Percentiles rank a stretch among this genome's conserved stretches.
These are phyloP conservation scores for Tricholaema leucomelas DNA, from an alignment of 2,113 vertebrate genomes.

Conservation along the genomic window DNA sequence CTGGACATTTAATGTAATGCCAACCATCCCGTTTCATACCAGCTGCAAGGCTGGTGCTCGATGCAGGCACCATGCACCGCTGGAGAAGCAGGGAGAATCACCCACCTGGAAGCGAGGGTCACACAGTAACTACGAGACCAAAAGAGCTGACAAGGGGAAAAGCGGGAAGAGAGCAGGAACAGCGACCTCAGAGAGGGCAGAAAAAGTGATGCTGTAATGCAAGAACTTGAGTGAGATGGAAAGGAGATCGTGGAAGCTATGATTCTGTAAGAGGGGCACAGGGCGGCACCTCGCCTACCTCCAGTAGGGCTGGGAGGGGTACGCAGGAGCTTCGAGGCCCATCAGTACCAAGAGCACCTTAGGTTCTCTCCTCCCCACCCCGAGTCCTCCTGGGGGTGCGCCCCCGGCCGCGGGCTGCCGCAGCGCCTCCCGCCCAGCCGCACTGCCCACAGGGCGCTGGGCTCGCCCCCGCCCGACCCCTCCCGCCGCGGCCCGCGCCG, in stretches of 20 bases:
- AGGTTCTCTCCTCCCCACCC: background rate
- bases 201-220: background rate
- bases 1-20: background rate
- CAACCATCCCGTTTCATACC: fast-evolving
- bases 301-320: background rate
- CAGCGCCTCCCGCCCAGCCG: background rate
- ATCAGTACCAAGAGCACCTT: too few relatives aligned
- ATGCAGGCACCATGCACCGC: fast-evolving
- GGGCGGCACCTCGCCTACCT: too few relatives aligned
- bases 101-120: fast-evolving
- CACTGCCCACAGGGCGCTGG: too few relatives aligned
- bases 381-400: background rate
- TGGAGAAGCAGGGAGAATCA: background rate
- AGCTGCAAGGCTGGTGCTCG: background rate
- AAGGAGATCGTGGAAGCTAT: fast-evolving
- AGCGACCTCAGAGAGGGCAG: background rate
- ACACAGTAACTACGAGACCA: fast-evolving
- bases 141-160: background rate
- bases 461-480: background rate
- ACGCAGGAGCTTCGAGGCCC: background rate
- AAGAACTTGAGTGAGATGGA: fast-evolving
- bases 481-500: background rate
- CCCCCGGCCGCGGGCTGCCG: background rate
- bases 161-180: too few relatives aligned
- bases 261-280: background rate